These are phyloP conservation scores for Philaenus spumarius DNA, from an alignment of 1,140 invertebrate species.

Conservation along the genomic window DNA sequence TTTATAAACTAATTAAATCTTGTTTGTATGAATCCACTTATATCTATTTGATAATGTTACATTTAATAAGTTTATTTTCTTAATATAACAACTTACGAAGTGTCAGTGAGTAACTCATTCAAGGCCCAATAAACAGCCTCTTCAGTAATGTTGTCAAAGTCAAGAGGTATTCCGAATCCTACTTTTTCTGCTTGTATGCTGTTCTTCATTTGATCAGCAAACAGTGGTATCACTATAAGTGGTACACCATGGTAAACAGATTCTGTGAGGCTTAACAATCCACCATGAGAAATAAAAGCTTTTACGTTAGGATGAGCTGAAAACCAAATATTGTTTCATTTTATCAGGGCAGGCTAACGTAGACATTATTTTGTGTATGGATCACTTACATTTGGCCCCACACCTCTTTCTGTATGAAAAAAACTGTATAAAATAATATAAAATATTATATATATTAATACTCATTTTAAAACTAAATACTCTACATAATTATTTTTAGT, in stretches of 20 bases:
- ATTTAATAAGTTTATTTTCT: neutral
- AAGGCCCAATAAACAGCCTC: slow-evolving; percentile 31
- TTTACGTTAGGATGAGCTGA: slow-evolving; percentile 44
- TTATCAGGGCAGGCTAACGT: no score
- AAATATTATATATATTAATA: no score
- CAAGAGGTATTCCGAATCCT: slow-evolving; percentile 26
- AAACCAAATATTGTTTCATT: slow-evolving; percentile 27
- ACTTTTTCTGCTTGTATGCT: slow-evolving; percentile 25
- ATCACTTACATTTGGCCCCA: no score
- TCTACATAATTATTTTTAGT: no score
- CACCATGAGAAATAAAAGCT: slow-evolving; percentile 59
- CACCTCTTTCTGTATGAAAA: no score
- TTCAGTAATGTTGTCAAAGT: slow-evolving; percentile 34
- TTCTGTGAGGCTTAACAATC: slow-evolving; percentile 50
- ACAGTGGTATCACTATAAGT: slow-evolving; percentile 52
- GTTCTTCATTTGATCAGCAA: slow-evolving; percentile 50
- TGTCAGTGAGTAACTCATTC: slow-evolving; percentile 33
- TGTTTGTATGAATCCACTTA: no score
- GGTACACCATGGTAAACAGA: slow-evolving; percentile 44
- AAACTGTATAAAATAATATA: no score
- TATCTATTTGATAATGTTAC: neutral
- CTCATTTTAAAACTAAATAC: no score
- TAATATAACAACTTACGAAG: slow-evolving; percentile 19
- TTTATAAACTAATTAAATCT: no score
- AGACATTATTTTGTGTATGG: no score